Evolutionary conservation across 2,797 vertebrate species (phyloP).

Genomic region (Chloroceryle inda): DNA sequence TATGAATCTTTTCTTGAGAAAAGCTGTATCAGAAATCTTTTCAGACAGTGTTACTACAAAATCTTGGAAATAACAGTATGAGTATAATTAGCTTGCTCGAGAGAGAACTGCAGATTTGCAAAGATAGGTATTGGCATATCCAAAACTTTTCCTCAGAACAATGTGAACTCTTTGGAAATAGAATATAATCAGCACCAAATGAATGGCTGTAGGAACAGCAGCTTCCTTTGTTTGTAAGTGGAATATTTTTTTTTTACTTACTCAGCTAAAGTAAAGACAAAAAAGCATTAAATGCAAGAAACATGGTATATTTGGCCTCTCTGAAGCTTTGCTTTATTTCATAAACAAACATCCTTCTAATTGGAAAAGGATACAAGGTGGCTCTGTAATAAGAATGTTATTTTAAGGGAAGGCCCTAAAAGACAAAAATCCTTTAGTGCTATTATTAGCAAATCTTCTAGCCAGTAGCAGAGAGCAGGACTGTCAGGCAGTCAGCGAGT

Average conservation of each 20-base stretch:
- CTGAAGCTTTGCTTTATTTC: not conserved
- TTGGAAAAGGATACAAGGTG: not conserved
- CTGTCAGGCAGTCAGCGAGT: not conserved
- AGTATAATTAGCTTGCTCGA: not conserved
- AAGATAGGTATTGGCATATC: not conserved
- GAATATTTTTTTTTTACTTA: not conserved
- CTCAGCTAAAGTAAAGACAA: not conserved
- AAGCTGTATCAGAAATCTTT: not conserved
- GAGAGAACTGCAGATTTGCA: not conserved
- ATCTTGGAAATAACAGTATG: not conserved
- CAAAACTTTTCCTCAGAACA: not conserved
- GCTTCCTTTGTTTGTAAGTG: not conserved
- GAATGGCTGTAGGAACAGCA: not conserved
- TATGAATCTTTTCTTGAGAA: not conserved
- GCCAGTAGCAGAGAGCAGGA: not conserved
- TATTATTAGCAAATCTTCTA: not conserved
- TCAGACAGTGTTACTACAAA: not conserved
- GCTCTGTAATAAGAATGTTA: accelerated
- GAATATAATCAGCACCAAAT: not conserved
- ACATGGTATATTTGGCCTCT: not conserved
- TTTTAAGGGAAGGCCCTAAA: not conserved
- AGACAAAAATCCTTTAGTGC: not conserved
- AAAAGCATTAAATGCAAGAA: not conserved
- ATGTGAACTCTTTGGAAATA: not conserved
- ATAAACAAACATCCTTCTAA: not conserved